phyloP scores from a whole-genome alignment of 2,888 invertebrate genomes.

The Frankliniella intonsa region DNA sequence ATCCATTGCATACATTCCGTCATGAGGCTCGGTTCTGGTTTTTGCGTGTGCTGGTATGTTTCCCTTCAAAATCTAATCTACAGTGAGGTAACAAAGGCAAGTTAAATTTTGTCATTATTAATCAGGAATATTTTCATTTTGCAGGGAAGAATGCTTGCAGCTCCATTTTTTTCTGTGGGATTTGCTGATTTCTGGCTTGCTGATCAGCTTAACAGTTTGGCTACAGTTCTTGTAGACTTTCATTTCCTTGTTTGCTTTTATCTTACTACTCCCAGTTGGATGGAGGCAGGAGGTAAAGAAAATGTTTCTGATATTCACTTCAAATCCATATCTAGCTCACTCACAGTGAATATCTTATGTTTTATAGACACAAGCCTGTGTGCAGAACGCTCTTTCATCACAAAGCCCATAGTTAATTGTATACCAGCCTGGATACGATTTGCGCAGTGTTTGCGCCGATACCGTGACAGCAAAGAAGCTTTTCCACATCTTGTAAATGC shows the following conservation, averaged over 20 bases:
- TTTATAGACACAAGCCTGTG: slow-evolving; percentile 50
- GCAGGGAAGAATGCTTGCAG: slow-evolving; percentile 59
- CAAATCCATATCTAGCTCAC: background rate
- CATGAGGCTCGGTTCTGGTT: slow-evolving; percentile 76
- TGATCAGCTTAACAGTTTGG: slow-evolving; percentile 76
- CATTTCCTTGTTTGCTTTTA: slow-evolving; percentile 78
- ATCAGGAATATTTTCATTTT: slow-evolving; percentile 30
- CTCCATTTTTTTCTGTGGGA: slow-evolving; percentile 72
- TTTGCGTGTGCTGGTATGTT: slow-evolving; percentile 54
- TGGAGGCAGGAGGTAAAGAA: slow-evolving; percentile 48
- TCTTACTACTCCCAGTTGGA: slow-evolving; percentile 56
- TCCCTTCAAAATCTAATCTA: slow-evolving; percentile 2
- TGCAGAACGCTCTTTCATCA: slow-evolving; percentile 49
- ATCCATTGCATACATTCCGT: slow-evolving; percentile 70
- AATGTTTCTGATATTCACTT: slow-evolving; percentile 16
- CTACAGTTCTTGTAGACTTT: slow-evolving; percentile 69
- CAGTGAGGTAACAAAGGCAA: background rate
- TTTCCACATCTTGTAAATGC: slow-evolving; percentile 82
- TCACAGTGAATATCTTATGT: slow-evolving; percentile 12
- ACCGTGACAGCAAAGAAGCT: slow-evolving; percentile 69
- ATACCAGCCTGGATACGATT: slow-evolving; percentile 83
- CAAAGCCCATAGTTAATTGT: slow-evolving; percentile 64
- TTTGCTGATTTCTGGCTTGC: slow-evolving; percentile 86
- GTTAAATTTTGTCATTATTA: background rate
- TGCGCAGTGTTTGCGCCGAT: slow-evolving; percentile 77